These are phyloP conservation scores for Tenthredo livida DNA, from an alignment of 2,888 invertebrate species.

Conservation along the genomic window DNA sequence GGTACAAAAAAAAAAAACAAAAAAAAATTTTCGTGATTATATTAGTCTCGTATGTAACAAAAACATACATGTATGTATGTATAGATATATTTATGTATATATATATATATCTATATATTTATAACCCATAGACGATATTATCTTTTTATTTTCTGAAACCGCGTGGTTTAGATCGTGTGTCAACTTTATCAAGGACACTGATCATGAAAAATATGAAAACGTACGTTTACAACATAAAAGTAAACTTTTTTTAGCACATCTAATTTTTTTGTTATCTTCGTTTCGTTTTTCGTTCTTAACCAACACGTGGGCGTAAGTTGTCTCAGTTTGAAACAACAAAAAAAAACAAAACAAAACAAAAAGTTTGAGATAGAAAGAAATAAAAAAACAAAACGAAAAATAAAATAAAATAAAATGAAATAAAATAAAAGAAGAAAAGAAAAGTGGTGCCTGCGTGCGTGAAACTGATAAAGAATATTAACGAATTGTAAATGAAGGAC, in stretches of 20 bases:
- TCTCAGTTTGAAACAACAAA: background rate
- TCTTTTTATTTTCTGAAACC: background rate
- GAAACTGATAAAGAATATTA: background rate
- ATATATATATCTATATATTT: background rate
- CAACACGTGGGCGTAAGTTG: background rate
- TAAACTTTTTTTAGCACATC: background rate
- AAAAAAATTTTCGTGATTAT: background rate
- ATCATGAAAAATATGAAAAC: background rate
- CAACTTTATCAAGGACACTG: background rate
- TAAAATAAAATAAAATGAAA: too few species aligned
- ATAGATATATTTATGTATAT: background rate
- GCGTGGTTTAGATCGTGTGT: constrained; percentile 29
- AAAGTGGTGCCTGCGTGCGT: background rate
- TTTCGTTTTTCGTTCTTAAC: background rate
- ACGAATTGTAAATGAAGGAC: background rate
- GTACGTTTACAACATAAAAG: background rate
- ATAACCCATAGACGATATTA: background rate
- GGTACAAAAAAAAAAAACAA: constrained; percentile 10
- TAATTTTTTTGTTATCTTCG: background rate
- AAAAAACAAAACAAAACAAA: too few species aligned
- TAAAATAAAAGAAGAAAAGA: too few species aligned
- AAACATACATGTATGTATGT: background rate
- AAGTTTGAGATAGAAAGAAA: too few species aligned
- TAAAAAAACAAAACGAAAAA: too few species aligned
- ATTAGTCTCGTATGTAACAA: background rate